phyloP scores from a whole-genome alignment of 2,888 invertebrate genomes.

The Linnaemya vulpina region DNA sequence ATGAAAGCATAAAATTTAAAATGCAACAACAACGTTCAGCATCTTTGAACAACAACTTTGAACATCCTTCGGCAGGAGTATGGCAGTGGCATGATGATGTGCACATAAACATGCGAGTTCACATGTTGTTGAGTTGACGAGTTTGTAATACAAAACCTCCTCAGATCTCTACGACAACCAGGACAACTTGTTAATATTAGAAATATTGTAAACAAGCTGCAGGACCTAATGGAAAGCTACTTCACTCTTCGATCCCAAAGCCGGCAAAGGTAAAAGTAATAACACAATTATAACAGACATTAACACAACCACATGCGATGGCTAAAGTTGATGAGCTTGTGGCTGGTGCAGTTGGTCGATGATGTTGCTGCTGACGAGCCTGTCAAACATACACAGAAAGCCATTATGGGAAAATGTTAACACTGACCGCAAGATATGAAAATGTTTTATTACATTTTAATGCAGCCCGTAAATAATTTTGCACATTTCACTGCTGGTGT shows the following conservation, averaged over 20 bases:
- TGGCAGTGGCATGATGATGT: background rate
- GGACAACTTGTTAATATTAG: constrained; percentile 41
- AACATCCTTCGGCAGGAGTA: background rate
- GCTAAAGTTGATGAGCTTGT: background rate
- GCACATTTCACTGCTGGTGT: constrained; percentile 7
- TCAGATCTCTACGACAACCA: constrained; percentile 31
- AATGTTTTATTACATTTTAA: no score
- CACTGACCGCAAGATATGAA: background rate
- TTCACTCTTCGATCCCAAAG: background rate
- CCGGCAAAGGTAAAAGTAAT: constrained; percentile 15
- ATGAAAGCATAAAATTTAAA: background rate
- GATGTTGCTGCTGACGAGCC: constrained; percentile 17
- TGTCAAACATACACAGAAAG: background rate
- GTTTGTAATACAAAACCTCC: constrained; percentile 15
- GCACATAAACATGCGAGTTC: background rate
- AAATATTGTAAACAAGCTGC: background rate
- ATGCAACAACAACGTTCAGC: constrained; percentile 10
- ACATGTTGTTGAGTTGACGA: background rate
- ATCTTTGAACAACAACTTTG: constrained; percentile 1
- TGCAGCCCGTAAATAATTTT: background rate
- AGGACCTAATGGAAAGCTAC: background rate
- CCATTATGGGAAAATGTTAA: background rate
- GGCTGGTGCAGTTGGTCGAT: background rate
- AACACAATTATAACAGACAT: constrained; percentile 28
- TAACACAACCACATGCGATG: background rate